A percentile compares a stretch with the other conserved stretches of the same genome.
These are phyloP conservation scores for Microchrysa polita DNA, from an alignment of 2,888 invertebrate species.

Conservation along the genomic window DNA sequence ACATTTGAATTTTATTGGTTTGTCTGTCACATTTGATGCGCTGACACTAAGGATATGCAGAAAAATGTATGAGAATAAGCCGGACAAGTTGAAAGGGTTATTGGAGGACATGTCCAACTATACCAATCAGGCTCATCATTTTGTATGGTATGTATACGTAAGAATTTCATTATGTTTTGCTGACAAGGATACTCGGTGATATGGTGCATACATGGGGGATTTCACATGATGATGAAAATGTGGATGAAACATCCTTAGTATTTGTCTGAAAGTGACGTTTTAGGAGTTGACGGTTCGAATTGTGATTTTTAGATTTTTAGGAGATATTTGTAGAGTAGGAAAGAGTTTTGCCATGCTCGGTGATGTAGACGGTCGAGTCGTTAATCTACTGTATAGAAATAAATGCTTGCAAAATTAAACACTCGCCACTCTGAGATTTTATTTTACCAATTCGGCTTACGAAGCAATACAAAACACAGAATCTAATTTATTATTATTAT, in stretches of 20 bases:
- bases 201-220: neutral
- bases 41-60: conserved; percentile 35
- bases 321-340: no score
- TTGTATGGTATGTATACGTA: neutral
- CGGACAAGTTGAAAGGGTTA: neutral
- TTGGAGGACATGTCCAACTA: neutral
- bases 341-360: no score
- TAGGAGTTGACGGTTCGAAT: no score
- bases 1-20: conserved; percentile 47
- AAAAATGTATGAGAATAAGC: neutral
- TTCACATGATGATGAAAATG: neutral
- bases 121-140: neutral
- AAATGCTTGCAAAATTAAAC: no score
- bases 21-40: conserved; percentile 25
- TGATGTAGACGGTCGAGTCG: no score
- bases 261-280: no score
- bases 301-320: no score
- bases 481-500: no score
- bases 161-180: conserved; percentile 9
- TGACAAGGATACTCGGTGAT: neutral
- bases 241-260: neutral
- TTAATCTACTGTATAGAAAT: no score
- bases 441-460: no score
- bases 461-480: no score
- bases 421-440: no score